A percentile compares a stretch with the other conserved stretches of the same genome.
These are phyloP conservation scores for Lasioglossum figueresi DNA, from an alignment of 2,888 invertebrate genomes.

Conservation along the genomic window DNA sequence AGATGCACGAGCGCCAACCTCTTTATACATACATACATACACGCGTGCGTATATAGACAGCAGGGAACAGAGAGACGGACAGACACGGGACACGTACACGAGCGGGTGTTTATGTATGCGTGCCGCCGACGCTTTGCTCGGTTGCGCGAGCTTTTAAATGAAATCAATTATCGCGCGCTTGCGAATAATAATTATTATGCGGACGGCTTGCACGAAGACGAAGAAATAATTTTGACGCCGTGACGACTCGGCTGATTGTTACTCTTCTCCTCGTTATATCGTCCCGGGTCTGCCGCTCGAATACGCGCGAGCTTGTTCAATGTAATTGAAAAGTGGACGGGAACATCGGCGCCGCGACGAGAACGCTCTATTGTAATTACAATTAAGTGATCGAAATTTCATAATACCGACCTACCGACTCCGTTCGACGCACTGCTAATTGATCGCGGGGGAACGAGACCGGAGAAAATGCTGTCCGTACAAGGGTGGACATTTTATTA, in stretches of 20 bases:
- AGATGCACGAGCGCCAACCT: constrained; percentile 24
- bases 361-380: constrained; percentile 19
- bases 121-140: background rate
- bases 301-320: constrained; percentile 4
- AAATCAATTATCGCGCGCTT: constrained; percentile 58
- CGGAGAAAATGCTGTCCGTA: background rate
- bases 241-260: constrained; percentile 15
- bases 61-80: background rate
- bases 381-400: constrained; percentile 15
- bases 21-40: background rate
- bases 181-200: constrained; percentile 57
- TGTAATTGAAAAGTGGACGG: constrained; percentile 28
- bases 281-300: background rate
- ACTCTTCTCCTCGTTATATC: constrained; percentile 34
- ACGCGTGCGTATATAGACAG: background rate
- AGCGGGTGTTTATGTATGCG: background rate
- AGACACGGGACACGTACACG: background rate
- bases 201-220: constrained; percentile 19
- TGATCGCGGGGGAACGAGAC: background rate
- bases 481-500: background rate
- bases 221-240: constrained; percentile 43
- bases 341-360: background rate
- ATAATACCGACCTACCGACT: background rate
- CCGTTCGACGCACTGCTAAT: background rate
- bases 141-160: constrained; percentile 46